Conservation (phyloP, 2,113 vertebrate species). For the Pelecanoides urinatrix region DNA sequence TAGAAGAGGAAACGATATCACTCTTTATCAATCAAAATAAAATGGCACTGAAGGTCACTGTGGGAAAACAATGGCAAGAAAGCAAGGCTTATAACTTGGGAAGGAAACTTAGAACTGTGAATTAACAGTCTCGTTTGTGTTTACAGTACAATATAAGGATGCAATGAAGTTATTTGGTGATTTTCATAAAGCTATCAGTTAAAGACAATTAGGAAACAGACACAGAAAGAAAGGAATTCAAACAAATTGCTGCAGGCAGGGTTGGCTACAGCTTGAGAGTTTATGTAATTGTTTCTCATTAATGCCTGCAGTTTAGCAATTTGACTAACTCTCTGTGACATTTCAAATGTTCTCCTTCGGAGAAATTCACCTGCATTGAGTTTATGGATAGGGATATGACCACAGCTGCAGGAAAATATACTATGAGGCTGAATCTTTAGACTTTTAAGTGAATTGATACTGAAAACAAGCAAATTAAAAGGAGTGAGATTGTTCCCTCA, state of each 20-base stretch:
- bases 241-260: background rate
- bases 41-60: background rate
- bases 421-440: background rate
- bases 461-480: background rate
- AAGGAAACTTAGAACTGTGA: background rate
- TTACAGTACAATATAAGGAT: background rate
- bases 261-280: background rate
- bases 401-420: background rate
- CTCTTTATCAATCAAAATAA: constrained; percentile 6
- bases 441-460: background rate
- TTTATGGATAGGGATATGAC: background rate
- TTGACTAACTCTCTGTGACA: background rate
- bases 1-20: constrained; percentile 26
- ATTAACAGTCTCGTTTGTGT: background rate
- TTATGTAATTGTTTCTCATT: background rate
- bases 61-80: background rate
- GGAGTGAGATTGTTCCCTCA: background rate
- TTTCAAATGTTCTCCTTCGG: constrained; percentile 9
- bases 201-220: background rate
- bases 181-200: background rate
- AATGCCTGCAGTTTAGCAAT: constrained; percentile 25
- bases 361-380: background rate
- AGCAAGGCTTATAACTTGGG: background rate
- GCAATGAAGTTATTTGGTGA: background rate
- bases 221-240: background rate